Base-by-base conservation (phyloP, 2,797 vertebrate species). In the Anguilla anguilla region DNA sequence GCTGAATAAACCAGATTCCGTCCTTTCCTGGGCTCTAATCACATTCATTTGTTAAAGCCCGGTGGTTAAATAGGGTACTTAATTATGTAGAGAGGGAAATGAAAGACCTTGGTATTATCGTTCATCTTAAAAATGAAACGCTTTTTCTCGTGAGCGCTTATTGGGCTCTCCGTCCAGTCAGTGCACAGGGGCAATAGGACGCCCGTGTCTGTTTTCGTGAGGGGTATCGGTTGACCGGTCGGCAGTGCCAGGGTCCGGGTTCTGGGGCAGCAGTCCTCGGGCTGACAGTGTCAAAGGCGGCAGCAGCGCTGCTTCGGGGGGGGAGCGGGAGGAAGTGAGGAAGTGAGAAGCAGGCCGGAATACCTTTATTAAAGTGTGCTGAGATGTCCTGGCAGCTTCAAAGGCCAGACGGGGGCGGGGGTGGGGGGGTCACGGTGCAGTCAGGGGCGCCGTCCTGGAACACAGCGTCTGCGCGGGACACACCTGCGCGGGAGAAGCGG, bases 291-390 rank as follows among this genome's bases (percentile, higher is more conserved):
- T 35, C 51, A 31, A 15, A 3, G 43, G n/a, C 49, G 13, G 49
- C 81, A 83, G 46, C 31, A 57, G 46, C n/a, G 22, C 81, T 11
- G 11, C 49, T n/a, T 83, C 28, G 22, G 88, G 84, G 83, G 83
- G 83, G 39, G 22, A n/a, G 3, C 0, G 22, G 11, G 55, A 57
- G 67, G 59, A 67, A 81, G 19, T 25, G 13, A 46, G 72, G 61
- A 88, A 82, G 86, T 13, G 64, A 53, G 83, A 67, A 77, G 51
- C 84, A 64, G 64, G 35, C 79, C 69, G 28, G 77, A 82, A 69
- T 83, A 83, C 69, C 49, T 81, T 89, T 77, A 89, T 89, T 86
- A 89, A 86, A 89, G 69, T 64, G 81, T 86, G 88, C 85, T 86
- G 88, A 89, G 86, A 86, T 83, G 81, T n/a, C 81, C 88, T 43